Evolutionary conservation across 2,113 vertebrate species (phyloP), one percentile per base, ranked within the genome.

Genomic region (Chlorodrepanis virens): DNA sequence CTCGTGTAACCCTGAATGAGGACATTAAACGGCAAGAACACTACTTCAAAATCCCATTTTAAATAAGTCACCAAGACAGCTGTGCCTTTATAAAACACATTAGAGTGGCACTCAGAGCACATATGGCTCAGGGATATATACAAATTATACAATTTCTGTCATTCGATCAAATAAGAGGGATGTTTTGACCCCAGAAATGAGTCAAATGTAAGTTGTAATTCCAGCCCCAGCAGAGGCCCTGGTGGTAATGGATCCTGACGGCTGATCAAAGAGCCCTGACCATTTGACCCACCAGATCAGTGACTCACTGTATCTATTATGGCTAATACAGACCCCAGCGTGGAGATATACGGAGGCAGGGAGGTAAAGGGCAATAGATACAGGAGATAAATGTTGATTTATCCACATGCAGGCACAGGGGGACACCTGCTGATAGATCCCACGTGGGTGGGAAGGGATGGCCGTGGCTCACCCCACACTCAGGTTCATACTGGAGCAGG

Each of bases 141-240:
- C 98, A 98, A 98, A 98, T 99, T 98, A 98, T 98, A 97, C 98
- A 98, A 98, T 99, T 98, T 98, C 97, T 98, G 98, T 98, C 98
- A 98, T 97, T 98, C 97, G 98, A 99, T 99, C 98, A 99, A 98
- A 98, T 98, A 98, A 98, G 96, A 90, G 97, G 98, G 98, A 98
- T 97, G 97, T 97, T 97, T 96, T 97, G 98, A 98, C 98, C 98
- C 93, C 97, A 87, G 84, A 98, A 98, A 98, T 98, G 98, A 99
- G 98, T 98, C 98, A 98, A 98, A 98, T 95, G 97, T 94, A 97
- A 98, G 98, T 98, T 98, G 98, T 98, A 98, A 99, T 98, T 98
- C 98, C 98, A 98, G 98, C 97, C 98, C 96, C 97, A 97, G 94
- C 97, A 96, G 98, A 98, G 98, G 98, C 97, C 94, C 95, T 84